A percentile compares a stretch with the other conserved stretches of the same genome.
phyloP scores from a whole-genome alignment of 2,888 invertebrate genomes.

The Eupithecia inturbata region DNA sequence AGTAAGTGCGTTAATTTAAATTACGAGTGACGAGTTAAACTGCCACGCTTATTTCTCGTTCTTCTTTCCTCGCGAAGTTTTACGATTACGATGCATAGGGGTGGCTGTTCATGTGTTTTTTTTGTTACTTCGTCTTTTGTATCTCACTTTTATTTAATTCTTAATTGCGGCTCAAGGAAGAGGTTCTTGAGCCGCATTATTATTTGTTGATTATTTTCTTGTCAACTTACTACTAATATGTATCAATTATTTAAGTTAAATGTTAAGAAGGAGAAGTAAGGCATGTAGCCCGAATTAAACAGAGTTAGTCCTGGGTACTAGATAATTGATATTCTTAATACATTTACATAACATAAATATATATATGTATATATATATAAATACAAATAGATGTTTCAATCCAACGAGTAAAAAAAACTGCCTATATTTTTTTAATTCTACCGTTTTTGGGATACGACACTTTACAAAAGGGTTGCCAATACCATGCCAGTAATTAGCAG shows the following conservation, averaged over 20 bases:
- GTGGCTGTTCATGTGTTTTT: neutral
- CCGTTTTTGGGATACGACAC: conserved; percentile 48
- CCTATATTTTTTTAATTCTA: neutral
- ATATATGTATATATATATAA: too few relatives aligned
- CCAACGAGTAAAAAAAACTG: neutral
- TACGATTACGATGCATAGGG: conserved; percentile 28
- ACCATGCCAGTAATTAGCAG: conserved; percentile 67
- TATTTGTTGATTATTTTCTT: neutral
- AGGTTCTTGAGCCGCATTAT: neutral
- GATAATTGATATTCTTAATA: too few relatives aligned
- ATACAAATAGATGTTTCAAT: neutral
- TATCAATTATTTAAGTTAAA: too few relatives aligned
- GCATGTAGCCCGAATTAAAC: too few relatives aligned
- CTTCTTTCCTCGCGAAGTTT: conserved; percentile 38
- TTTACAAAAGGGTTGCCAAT: conserved; percentile 49
- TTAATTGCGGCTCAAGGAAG: too few relatives aligned
- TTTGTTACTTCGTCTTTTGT: neutral
- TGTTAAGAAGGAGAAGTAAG: too few relatives aligned
- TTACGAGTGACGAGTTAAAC: conserved; percentile 37
- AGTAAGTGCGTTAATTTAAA: conserved; percentile 52
- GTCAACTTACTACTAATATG: neutral
- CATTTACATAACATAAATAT: neutral
- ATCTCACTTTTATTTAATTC: neutral
- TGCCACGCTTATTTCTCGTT: too few relatives aligned
- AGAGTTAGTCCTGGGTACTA: neutral